phyloP scores from a whole-genome alignment of 2,888 invertebrate genomes.

The Drosophila multiciliata region DNA sequence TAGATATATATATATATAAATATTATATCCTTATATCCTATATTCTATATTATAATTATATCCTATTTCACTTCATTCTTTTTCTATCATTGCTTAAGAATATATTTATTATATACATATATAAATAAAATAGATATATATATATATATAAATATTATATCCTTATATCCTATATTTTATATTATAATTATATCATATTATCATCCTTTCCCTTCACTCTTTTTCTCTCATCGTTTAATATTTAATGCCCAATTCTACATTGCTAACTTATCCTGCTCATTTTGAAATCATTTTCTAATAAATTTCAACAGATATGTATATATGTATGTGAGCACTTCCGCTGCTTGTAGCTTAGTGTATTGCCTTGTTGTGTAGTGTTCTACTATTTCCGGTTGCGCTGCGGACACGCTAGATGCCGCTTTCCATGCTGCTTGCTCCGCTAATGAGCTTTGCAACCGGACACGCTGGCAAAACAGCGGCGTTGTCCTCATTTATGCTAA shows the following conservation, averaged over 20 bases:
- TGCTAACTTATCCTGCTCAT: not conserved
- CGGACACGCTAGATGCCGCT: constrained; percentile 55
- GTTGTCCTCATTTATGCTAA: constrained; percentile 75
- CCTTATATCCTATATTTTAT: too few species aligned
- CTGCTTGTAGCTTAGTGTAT: not conserved
- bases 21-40: too few species aligned
- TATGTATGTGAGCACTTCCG: not conserved
- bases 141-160: too few species aligned
- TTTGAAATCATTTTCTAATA: constrained; percentile 1
- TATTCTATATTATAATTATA: too few species aligned
- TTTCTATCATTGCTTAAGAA: too few species aligned
- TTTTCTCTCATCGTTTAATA: not conserved
- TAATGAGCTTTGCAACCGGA: constrained; percentile 80
- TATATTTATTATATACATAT: too few species aligned
- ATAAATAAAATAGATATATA: too few species aligned
- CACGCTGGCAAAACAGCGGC: constrained; percentile 48
- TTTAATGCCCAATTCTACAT: too few species aligned
- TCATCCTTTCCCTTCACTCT: too few species aligned
- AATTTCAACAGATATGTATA: not conserved
- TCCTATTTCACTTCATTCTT: too few species aligned
- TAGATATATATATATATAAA: too few species aligned
- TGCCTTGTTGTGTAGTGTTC: constrained; percentile 39
- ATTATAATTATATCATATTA: too few species aligned
- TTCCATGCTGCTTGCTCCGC: constrained; percentile 37
- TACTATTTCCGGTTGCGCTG: constrained; percentile 46